Evolutionary conservation across 2,888 invertebrate genomes (phyloP).

Genomic region (Dryobotodes eremita): DNA sequence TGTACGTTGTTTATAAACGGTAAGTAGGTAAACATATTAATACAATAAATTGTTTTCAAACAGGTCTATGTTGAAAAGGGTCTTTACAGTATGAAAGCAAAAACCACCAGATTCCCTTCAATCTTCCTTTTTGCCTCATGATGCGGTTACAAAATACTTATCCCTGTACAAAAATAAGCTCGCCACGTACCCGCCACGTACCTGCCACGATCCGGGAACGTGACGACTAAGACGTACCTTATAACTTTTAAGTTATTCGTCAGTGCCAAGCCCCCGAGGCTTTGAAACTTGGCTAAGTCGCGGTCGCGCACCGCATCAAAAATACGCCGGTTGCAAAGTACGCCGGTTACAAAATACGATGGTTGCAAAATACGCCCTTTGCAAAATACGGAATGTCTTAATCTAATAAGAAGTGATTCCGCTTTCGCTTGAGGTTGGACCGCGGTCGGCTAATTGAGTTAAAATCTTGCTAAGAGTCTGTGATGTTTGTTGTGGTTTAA

Average conservation of each 20-base stretch:
- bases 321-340: conserved; percentile 73
- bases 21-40: not conserved
- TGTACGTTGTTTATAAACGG: not conserved
- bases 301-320: conserved; percentile 77
- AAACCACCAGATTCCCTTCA: conserved; percentile 10
- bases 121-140: conserved; percentile 29
- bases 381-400: conserved; percentile 65
- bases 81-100: conserved; percentile 18
- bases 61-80: not conserved
- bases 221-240: conserved; percentile 67
- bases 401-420: conserved; percentile 69
- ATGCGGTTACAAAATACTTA: conserved; percentile 61
- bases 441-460: conserved; percentile 66
- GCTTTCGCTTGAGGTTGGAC: conserved; percentile 66
- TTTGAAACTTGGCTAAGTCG: conserved; percentile 75
- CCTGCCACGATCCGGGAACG: conserved; percentile 68
- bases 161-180: conserved; percentile 70
- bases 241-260: conserved; percentile 79
- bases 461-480: conserved; percentile 61
- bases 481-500: conserved; percentile 54
- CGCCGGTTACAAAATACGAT: conserved; percentile 62
- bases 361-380: conserved; percentile 55
- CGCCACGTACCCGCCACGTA: conserved; percentile 73
- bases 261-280: conserved; percentile 67
- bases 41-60: not conserved